Base-by-base conservation (phyloP, 2,888 invertebrate genomes). In the Drosophila anomelani region DNA sequence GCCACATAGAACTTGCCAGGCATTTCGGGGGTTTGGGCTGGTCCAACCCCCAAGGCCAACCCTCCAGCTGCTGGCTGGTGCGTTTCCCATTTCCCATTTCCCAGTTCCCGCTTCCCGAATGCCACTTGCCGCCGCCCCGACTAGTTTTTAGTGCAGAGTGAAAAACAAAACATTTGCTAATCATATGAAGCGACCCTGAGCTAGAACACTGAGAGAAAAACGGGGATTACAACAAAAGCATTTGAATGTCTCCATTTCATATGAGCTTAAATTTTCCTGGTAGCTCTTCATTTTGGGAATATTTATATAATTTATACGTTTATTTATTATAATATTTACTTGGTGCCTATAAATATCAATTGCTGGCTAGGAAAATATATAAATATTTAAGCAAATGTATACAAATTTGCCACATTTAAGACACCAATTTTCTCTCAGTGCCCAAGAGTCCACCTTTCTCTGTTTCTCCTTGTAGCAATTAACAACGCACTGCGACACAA, bases 121-220 rank as follows among this genome's bases (percentile, higher is more conserved):
- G 43, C 43, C 43, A 8, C 32, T 32, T 32, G 32, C 32, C 32
- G 8, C 39, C 32, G 9, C n/a, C 39, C n/a, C 39, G 1, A 17
- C 39, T 80, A 56, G 63, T 76, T 88, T 88, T 86, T 80, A 86
- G 86, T 85, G 88, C 72, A 74, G 80, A 76, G 88, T 79, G 82
- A 89, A 84, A 89, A 89, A 87, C 80, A 81, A 89, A 85, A 78
- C 85, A 89, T 89, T 87, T 89, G 81, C 89, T 89, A 84, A 87
- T 89, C 80, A 87, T 84, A 86, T 80, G 77, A 74, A 46, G 70
- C 57, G 57, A 49, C 75, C 67, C 51, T 41, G 46, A 41, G 53
- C 47, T 3, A n/a, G 5, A 10, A 15, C 64, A 72, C 72, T 72
- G 8, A 8, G 26, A 46, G 15, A 63, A 64, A 63, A 23, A 6